Evolutionary conservation across 2,113 vertebrate genomes (phyloP).

Genomic region (Columba livia): DNA sequence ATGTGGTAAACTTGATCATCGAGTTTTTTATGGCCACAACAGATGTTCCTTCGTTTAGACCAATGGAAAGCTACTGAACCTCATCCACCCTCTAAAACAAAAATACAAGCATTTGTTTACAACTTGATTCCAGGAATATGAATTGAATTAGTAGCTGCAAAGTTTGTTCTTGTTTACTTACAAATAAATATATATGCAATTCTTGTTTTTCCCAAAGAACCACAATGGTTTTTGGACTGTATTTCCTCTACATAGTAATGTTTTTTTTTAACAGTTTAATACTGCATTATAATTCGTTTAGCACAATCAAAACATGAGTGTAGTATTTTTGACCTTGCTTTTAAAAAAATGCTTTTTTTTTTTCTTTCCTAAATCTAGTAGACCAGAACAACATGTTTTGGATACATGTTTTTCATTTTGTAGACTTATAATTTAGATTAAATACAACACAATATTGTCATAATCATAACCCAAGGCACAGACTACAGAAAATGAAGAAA

Average conservation of each 20-base stretch:
- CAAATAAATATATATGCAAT: background rate
- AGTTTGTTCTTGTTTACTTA: slow-evolving; percentile 28
- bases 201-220: background rate
- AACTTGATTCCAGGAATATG: slow-evolving; percentile 37
- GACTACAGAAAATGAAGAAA: background rate
- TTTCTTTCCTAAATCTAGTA: background rate
- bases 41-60: slow-evolving; percentile 60
- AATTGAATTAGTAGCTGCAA: slow-evolving; percentile 33
- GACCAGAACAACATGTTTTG: background rate
- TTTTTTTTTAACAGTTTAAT: background rate
- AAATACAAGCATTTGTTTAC: slow-evolving; percentile 63
- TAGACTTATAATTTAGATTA: background rate
- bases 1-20: slow-evolving; percentile 63
- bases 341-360: background rate
- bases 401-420: background rate
- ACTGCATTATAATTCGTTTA: background rate
- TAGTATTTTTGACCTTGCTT: background rate
- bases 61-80: slow-evolving; percentile 49
- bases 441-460: background rate
- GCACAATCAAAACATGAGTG: background rate
- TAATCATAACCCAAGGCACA: background rate
- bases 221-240: background rate
- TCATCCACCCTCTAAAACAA: slow-evolving; percentile 57
- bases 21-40: slow-evolving; percentile 59
- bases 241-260: background rate